phyloP scores from a whole-genome alignment of 2,113 vertebrate genomes.

The Machaerirhynchus nigripectus region DNA sequence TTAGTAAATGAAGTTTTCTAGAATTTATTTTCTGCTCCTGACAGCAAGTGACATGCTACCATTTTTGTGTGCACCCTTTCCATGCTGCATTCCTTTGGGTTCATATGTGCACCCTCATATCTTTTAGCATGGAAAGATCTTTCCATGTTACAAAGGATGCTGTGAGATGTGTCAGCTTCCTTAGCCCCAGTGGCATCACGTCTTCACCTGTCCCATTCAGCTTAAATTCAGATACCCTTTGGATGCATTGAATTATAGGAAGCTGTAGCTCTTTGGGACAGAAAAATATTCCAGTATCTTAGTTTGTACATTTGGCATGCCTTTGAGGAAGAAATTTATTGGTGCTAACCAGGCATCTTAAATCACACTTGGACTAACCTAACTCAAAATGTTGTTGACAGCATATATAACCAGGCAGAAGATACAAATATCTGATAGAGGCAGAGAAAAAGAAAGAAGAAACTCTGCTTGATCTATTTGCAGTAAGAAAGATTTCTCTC shows the following conservation, averaged over 20 bases:
- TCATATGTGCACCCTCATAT: accelerated
- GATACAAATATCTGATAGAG: neutral
- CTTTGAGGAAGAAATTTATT: neutral
- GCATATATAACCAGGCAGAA: neutral
- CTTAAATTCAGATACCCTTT: neutral
- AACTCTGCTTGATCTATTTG: neutral
- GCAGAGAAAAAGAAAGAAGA: neutral
- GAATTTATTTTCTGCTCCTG: neutral
- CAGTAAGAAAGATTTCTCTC: neutral
- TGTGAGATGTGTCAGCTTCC: neutral
- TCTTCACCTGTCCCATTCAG: neutral
- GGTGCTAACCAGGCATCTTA: neutral
- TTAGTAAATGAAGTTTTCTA: neutral
- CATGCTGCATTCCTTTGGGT: neutral
- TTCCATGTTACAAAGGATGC: neutral
- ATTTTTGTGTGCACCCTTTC: neutral
- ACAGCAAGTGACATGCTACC: neutral
- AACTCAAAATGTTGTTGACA: neutral
- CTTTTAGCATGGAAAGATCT: neutral
- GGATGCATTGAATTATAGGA: neutral
- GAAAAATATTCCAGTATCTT: neutral
- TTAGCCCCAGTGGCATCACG: neutral
- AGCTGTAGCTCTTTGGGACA: neutral
- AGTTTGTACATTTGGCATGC: neutral
- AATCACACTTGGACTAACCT: neutral